Evolutionary conservation across 23 tunicate species (phyloP), one percentile per base, ranked within the genome.

Genomic region (Botrylloides violaceus): DNA sequence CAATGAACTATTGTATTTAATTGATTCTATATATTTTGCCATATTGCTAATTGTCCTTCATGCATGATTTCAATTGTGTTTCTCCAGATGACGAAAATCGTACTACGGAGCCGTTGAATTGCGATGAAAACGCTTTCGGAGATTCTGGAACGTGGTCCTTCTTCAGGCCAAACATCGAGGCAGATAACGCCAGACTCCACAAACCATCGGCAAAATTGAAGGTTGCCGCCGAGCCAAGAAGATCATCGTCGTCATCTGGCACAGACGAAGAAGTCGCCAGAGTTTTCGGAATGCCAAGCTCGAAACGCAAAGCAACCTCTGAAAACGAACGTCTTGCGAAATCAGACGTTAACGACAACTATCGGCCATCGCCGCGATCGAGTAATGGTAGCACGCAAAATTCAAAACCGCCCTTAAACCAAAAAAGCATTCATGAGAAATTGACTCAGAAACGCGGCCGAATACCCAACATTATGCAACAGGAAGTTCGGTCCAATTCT

Each of bases 221-320:
- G 19, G 29, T 3, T 3, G 70, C 7, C 4, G 29, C 70, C 35
- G 29, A 63, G 33, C 70, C 70, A 19, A 26, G 70, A 34, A 4
- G 4, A 20, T 68, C 74, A 31, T 43, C 58, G 21, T n/a, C 74
- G 24, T 68, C 74, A 9, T 68, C 74, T 9, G 74, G 74, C 20
- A 68, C 74, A 1, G 74, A 68, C 74, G 74, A 68, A 68, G 74
- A 68, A 68, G 56, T 68, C 9, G 74, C 74, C 56, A 55, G 37
- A 68, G 74, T 68, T 37, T 68, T 68, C 1, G 74, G 74, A 20
- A 19, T 68, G 24, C 21, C 74, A 0, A n/a, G 49, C 15, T 68
- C 74, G 37, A 68, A 68, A 37, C 74, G 29, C 1, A 68, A 43
- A 37, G 21, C 47, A 6, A 33, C 28, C n/a, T 39, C 70, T 24